phyloP scores from a whole-genome alignment of 2,888 invertebrate genomes.

The Bruchidius siliquastri region DNA sequence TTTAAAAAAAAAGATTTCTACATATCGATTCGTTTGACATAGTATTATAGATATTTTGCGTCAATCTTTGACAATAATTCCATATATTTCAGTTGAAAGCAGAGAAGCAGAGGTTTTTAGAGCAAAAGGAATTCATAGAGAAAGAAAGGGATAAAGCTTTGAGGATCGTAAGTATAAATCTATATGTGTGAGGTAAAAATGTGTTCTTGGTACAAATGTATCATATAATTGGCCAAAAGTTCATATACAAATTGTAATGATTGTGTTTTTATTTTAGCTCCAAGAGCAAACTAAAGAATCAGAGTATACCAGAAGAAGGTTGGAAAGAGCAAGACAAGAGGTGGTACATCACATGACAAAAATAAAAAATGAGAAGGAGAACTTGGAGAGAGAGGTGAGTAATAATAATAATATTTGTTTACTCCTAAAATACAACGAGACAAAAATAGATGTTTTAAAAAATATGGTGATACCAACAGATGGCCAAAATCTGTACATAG shows the following conservation, averaged over 20 bases:
- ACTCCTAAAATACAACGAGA: no score
- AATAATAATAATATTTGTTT: no score
- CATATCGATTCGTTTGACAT: no score
- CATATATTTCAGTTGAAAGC: slow-evolving; percentile 41
- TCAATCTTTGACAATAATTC: neutral
- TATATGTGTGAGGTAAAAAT: no score
- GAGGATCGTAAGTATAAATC: slow-evolving; percentile 42
- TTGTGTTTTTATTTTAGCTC: slow-evolving; percentile 44
- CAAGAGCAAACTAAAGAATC: slow-evolving; percentile 56
- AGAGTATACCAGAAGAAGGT: slow-evolving; percentile 52
- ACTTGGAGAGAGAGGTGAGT: slow-evolving; percentile 54
- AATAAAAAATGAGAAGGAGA: slow-evolving; percentile 55
- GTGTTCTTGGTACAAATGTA: no score
- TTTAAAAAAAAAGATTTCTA: no score
- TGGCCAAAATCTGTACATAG: no score
- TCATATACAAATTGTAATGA: slow-evolving; percentile 2
- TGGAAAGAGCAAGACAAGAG: slow-evolving; percentile 56
- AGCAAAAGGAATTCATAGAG: slow-evolving; percentile 48
- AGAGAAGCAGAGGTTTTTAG: slow-evolving; percentile 49
- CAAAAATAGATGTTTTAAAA: no score
- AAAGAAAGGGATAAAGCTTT: slow-evolving; percentile 49
- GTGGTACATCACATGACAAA: slow-evolving; percentile 56
- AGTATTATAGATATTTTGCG: no score
- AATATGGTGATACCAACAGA: no score
- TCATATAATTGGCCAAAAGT: no score